Percentiles rank a stretch among this genome's conserved stretches.
Conservation (phyloP, 2,888 invertebrate genomes). For the Coenonympha arcania region DNA sequence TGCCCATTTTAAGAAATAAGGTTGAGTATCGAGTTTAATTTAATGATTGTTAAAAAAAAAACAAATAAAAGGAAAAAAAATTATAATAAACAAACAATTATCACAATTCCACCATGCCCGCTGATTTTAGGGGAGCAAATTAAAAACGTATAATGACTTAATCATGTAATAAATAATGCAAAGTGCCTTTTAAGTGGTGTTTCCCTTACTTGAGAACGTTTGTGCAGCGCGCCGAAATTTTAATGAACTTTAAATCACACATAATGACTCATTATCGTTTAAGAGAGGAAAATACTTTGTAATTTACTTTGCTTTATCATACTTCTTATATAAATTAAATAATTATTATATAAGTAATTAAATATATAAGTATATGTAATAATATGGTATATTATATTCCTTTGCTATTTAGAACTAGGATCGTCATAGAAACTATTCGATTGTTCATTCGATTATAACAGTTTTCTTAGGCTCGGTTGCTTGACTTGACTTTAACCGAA, state of each 20-base stretch:
- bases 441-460: too few relatives aligned
- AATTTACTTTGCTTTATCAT: neutral
- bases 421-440: too few relatives aligned
- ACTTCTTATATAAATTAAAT: too few relatives aligned
- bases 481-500: too few relatives aligned
- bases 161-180: constrained; percentile 11
- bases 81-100: neutral
- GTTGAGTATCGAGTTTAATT: too few relatives aligned
- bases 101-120: neutral
- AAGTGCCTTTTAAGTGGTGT: constrained; percentile 8
- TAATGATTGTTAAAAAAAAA: too few relatives aligned
- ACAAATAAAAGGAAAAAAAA: neutral
- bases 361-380: too few relatives aligned
- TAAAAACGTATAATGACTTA: constrained; percentile 9
- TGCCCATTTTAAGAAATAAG: too few relatives aligned
- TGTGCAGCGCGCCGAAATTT: constrained; percentile 1
- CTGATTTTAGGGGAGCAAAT: constrained; percentile 4
- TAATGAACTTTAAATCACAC: constrained; percentile 11
- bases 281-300: neutral
- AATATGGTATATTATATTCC: too few relatives aligned
- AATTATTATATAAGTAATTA: too few relatives aligned
- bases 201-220: neutral
- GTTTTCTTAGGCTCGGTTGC: too few relatives aligned
- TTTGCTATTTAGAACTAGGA: too few relatives aligned
- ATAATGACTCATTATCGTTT: constrained; percentile 8